phyloP scores from a whole-genome alignment of 2,797 vertebrate genomes.

The Hydrolagus colliei region DNA sequence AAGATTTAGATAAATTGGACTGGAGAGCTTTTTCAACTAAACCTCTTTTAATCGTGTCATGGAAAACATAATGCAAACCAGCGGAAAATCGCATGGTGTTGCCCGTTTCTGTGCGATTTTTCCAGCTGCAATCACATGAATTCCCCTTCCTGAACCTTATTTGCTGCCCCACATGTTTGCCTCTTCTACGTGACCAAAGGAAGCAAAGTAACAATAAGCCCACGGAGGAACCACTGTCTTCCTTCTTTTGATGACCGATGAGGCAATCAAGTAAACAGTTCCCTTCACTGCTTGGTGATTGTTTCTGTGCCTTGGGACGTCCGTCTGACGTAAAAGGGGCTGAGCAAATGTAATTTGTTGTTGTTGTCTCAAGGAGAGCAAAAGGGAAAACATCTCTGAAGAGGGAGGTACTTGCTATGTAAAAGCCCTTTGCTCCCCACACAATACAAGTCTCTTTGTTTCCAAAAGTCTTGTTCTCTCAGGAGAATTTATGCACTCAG shows the following conservation, averaged over 20 bases:
- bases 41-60: too few species aligned
- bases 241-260: background rate
- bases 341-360: too few species aligned
- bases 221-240: background rate
- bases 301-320: too few species aligned
- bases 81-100: background rate
- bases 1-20: too few species aligned
- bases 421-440: background rate
- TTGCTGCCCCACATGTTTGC: background rate
- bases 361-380: background rate
- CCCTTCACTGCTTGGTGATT: too few species aligned
- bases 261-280: background rate
- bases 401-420: background rate
- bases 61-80: background rate
- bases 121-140: background rate
- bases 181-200: background rate
- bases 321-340: too few species aligned
- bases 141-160: background rate
- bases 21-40: too few species aligned
- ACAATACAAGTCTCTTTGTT: background rate
- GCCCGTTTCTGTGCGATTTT: background rate
- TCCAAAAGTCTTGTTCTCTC: background rate
- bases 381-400: conserved; percentile 3
- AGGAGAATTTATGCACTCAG: background rate
- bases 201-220: background rate